Percentiles rank a stretch among this genome's conserved stretches.
These are phyloP conservation scores for Torymus texanus DNA, from an alignment of 2,888 invertebrate genomes.

Conservation along the genomic window DNA sequence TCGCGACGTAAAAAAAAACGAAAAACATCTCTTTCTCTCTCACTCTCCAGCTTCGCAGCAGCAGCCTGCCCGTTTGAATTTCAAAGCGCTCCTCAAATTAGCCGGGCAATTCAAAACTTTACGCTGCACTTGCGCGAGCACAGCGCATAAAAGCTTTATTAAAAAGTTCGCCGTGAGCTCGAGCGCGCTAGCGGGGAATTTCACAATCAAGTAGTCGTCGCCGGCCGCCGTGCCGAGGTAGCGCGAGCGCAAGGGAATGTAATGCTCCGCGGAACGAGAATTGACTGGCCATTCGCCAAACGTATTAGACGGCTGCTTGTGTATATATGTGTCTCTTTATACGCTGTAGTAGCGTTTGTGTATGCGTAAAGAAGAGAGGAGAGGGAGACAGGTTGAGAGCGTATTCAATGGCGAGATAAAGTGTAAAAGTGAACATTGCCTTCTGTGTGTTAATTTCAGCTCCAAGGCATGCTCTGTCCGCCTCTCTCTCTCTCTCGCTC, in stretches of 20 bases:
- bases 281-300: slow-evolving; percentile 50
- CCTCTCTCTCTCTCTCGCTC: too few species aligned
- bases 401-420: slow-evolving; percentile 61
- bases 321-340: slow-evolving; percentile 8
- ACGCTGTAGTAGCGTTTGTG: not conserved
- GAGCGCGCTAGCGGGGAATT: slow-evolving; percentile 1
- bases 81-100: slow-evolving; percentile 35
- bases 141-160: slow-evolving; percentile 45
- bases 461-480: slow-evolving; percentile 57
- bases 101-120: slow-evolving; percentile 34
- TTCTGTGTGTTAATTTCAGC: slow-evolving; percentile 67
- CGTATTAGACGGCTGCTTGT: slow-evolving; percentile 23
- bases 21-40: not conserved
- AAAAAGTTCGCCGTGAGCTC: slow-evolving; percentile 37
- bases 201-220: slow-evolving; percentile 28
- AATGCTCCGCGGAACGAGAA: slow-evolving; percentile 48
- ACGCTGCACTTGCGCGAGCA: slow-evolving; percentile 5
- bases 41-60: not conserved
- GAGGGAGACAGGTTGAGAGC: slow-evolving; percentile 60
- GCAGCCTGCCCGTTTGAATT: slow-evolving; percentile 8
- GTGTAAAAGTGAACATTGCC: slow-evolving; percentile 66
- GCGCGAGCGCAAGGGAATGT: slow-evolving; percentile 14
- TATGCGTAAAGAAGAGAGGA: slow-evolving; percentile 13
- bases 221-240: too few species aligned
- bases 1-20: too few species aligned